Conservation (phyloP, 2,888 invertebrate species). For the Callosobruchus maculatus region DNA sequence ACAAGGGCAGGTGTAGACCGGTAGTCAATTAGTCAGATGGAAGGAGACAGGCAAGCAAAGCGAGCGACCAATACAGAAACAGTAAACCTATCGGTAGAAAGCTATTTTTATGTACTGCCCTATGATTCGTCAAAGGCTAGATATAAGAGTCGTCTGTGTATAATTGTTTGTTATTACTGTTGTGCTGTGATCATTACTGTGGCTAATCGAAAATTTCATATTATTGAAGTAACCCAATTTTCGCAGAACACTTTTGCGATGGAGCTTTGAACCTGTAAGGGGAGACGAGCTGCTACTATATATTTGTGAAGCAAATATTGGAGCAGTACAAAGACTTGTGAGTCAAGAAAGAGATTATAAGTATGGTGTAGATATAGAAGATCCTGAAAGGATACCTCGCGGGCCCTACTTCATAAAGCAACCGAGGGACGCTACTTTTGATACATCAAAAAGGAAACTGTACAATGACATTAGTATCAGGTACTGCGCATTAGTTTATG, state of each 20-base stretch:
- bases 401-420: constrained; percentile 88
- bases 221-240: neutral
- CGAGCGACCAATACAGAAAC: too few relatives aligned
- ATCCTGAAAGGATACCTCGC: constrained; percentile 76
- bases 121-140: too few relatives aligned
- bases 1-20: too few relatives aligned
- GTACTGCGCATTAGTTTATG: constrained; percentile 46
- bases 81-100: too few relatives aligned
- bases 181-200: neutral
- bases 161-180: neutral
- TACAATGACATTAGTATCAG: constrained; percentile 71
- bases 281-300: constrained; percentile 75
- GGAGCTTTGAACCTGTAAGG: constrained; percentile 80
- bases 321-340: constrained; percentile 65
- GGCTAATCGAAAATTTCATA: neutral
- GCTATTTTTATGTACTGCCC: too few relatives aligned
- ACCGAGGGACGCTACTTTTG: constrained; percentile 79
- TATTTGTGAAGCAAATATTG: constrained; percentile 85
- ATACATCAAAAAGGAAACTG: constrained; percentile 66
- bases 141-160: neutral
- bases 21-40: too few relatives aligned
- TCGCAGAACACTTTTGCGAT: constrained; percentile 61
- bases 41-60: too few relatives aligned
- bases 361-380: constrained; percentile 79
- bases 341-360: constrained; percentile 76